Base-by-base conservation (phyloP, 2,888 invertebrate species). In the Drosophila siamana region DNA sequence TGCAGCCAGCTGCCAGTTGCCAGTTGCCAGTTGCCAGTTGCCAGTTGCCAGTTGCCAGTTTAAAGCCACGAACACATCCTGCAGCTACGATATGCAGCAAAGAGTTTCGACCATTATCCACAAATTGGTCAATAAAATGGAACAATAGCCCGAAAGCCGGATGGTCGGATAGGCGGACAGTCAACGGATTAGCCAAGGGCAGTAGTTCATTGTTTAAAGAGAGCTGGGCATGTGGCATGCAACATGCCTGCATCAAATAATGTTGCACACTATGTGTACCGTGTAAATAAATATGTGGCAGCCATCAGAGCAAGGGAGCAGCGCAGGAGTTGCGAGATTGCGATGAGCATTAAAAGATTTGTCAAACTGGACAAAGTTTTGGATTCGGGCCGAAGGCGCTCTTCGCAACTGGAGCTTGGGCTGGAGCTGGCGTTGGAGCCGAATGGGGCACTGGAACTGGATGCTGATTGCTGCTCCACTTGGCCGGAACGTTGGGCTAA, bases 321-420 rank as follows among this genome's bases (percentile, higher is more conserved):
- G 22, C 22, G 19, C 11, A 38, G 36, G 15, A 47, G 36, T 60
- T 46, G n/a, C n/a, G 33, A 30, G 24, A 13, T 47, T 52, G 57
- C 28, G 48, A 64, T 67, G 79, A 46, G 61, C 64, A 75, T 82
- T 89, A 87, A 78, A 87, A 83, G 83, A 83, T 83, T 83, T 83
- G 89, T 89, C 83, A 89, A 89, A 85, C 88, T 82, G 72, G 48
- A 13, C 64, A 89, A 83, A 89, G 59, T 89, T 82, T 85, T 85
- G 26, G 62, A 26, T 63, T 65, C 66, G 68, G 60, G 66, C 69
- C 62, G 13, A 9, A 50, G 74, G 52, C 33, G n/a, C 30, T 74
- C 44, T 48, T 74, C 50, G 47, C 43, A 26, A 52, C 41, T 19
- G 19, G 41, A 54, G 19, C 40, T 28, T 13, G 13, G 28, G 28